These are phyloP conservation scores for Mormoops blainvillei DNA, from an alignment of 2,113 vertebrate genomes.

Conservation along the genomic window DNA sequence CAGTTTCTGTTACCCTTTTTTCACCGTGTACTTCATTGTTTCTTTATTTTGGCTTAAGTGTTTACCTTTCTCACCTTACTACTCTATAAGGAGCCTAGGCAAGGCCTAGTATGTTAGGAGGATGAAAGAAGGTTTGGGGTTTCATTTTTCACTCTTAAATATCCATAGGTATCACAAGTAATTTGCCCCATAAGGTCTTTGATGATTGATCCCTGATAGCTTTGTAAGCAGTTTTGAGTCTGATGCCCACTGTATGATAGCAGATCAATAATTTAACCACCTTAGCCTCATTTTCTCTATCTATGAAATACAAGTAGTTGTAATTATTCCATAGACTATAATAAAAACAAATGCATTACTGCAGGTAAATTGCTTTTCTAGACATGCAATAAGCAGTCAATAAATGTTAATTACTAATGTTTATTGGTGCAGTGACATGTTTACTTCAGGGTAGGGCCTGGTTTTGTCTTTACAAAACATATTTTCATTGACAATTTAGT, in stretches of 20 bases:
- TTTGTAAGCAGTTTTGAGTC: neutral
- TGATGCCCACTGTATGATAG: neutral
- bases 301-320: neutral
- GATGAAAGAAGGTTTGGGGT: neutral
- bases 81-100: neutral
- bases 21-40: neutral
- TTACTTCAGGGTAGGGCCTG: neutral
- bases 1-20: neutral
- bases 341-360: neutral
- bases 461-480: neutral
- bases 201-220: neutral
- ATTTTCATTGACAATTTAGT: neutral
- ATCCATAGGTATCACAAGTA: neutral
- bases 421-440: neutral
- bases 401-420: neutral
- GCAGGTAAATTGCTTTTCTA: neutral
- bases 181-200: neutral
- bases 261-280: neutral
- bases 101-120: neutral
- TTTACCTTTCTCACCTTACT: neutral
- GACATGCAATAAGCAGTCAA: neutral
- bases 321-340: neutral
- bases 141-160: neutral
- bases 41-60: neutral
- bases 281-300: constrained; percentile 2